phyloP scores from a whole-genome alignment of 2,113 vertebrate genomes.

The Mesoclemmys tuberculata region DNA sequence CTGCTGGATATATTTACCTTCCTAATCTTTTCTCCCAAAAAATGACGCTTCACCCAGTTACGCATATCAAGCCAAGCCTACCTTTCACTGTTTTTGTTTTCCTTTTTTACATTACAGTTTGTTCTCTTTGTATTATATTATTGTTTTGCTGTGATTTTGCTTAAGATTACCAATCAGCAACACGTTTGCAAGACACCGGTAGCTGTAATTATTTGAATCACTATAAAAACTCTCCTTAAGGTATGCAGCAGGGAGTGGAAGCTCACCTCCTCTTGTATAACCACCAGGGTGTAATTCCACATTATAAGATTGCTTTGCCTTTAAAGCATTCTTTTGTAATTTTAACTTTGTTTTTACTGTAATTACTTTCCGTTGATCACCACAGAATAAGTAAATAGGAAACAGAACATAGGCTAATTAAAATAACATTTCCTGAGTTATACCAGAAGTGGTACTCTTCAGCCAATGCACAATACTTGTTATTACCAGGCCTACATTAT shows the following conservation, averaged over 20 bases:
- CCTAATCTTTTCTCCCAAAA: not conserved
- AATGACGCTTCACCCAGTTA: not conserved
- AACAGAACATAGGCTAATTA: not conserved
- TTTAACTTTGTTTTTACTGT: not conserved
- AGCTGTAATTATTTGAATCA: not conserved
- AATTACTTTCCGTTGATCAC: not conserved
- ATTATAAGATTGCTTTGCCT: not conserved
- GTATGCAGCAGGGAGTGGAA: not conserved
- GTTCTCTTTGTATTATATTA: not conserved
- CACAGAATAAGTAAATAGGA: not conserved
- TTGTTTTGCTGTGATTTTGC: not conserved
- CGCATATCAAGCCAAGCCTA: not conserved
- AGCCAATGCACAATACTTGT: not conserved
- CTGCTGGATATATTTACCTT: not conserved
- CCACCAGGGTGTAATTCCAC: not conserved
- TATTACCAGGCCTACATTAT: not conserved
- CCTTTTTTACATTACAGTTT: not conserved
- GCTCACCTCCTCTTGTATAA: not conserved
- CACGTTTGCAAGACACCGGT: not conserved
- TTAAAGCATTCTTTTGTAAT: not conserved
- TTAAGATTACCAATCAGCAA: not conserved
- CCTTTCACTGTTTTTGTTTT: not conserved
- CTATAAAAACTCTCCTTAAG: not conserved
- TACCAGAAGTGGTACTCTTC: not conserved
- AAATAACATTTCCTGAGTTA: not conserved